phyloP scores from a whole-genome alignment of 2,113 vertebrate species.

The Pituophis catenifer region DNA sequence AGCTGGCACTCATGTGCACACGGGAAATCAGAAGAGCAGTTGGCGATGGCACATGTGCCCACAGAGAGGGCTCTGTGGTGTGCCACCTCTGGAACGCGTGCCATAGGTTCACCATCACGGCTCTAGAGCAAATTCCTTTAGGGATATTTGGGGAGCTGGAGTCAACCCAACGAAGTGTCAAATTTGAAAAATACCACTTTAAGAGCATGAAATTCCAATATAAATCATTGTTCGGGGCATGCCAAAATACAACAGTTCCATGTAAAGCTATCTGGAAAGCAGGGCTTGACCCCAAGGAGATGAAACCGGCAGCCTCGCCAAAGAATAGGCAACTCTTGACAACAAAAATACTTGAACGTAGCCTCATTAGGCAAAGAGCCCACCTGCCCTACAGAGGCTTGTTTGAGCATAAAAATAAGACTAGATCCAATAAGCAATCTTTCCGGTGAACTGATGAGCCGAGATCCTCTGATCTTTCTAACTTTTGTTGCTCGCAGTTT shows the following conservation, averaged over 20 bases:
- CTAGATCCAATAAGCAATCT: not conserved
- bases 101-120: too few species aligned
- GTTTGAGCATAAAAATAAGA: not conserved
- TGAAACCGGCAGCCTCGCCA: not conserved
- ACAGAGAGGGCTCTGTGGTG: too few species aligned
- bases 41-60: too few species aligned
- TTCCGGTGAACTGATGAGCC: not conserved
- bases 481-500: not conserved
- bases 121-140: not conserved
- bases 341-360: not conserved
- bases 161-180: not conserved
- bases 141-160: not conserved
- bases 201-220: not conserved
- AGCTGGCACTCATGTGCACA: too few species aligned
- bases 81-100: too few species aligned
- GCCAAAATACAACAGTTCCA: not conserved
- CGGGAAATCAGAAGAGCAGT: too few species aligned
- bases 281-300: not conserved
- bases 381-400: not conserved
- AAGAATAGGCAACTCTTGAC: not conserved
- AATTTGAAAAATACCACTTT: not conserved
- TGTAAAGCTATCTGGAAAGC: not conserved
- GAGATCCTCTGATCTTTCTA: not conserved
- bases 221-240: not conserved
- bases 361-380: not conserved